Conservation (phyloP, 1,140 invertebrate species). For the Lineus longissimus region DNA sequence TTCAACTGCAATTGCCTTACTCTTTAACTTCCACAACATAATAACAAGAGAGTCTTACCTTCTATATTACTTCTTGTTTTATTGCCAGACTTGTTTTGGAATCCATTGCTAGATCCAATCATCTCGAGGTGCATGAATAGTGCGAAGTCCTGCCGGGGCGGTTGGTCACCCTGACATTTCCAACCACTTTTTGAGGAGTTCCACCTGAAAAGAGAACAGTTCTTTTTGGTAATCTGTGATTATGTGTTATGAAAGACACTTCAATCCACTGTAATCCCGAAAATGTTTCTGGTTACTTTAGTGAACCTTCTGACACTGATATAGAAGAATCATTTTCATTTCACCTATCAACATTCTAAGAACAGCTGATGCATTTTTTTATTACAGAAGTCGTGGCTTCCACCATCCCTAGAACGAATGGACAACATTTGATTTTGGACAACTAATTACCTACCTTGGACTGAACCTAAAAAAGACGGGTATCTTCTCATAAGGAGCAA, state of each 20-base stretch:
- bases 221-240: not conserved
- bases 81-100: slow-evolving; percentile 9
- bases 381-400: too few species aligned
- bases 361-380: too few species aligned
- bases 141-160: slow-evolving; percentile 52
- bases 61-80: slow-evolving; percentile 8
- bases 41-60: too few species aligned
- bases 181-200: slow-evolving; percentile 45
- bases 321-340: too few species aligned
- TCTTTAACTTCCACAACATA: too few species aligned
- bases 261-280: not conserved
- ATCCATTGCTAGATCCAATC: slow-evolving; percentile 42
- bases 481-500: slow-evolving; percentile 50
- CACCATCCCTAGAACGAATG: too few species aligned
- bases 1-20: too few species aligned
- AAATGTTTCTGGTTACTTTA: not conserved
- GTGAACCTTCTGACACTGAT: not conserved
- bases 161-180: slow-evolving; percentile 35
- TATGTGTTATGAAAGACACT: not conserved
- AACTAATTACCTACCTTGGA: slow-evolving; percentile 45
- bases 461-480: slow-evolving; percentile 53
- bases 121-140: slow-evolving; percentile 49
- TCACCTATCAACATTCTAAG: too few species aligned
- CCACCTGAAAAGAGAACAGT: slow-evolving; percentile 36
- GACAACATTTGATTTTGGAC: too few species aligned